Conservation (phyloP, 1,140 invertebrate species). For the Muscidifurax raptorellus region DNA sequence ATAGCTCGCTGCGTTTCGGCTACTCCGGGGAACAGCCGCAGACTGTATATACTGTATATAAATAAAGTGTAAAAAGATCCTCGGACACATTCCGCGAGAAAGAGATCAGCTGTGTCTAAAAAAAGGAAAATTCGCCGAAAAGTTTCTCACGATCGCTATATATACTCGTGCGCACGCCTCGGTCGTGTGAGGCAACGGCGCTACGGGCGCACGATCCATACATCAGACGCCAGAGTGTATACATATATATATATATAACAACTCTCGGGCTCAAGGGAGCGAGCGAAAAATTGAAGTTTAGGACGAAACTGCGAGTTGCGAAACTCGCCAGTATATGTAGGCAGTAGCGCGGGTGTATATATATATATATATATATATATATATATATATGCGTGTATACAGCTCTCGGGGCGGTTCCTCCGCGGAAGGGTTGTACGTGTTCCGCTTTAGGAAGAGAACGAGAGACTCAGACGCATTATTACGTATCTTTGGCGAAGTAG, state of each 20-base stretch:
- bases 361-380: no score
- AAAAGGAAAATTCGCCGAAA: conserved; percentile 48
- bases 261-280: neutral
- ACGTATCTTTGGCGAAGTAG: conserved; percentile 56
- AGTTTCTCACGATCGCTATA: conserved; percentile 60
- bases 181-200: conserved; percentile 57
- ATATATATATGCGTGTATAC: neutral
- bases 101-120: neutral
- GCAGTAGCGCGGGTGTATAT: neutral
- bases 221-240: neutral
- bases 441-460: neutral
- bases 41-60: neutral
- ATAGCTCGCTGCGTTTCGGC: no score
- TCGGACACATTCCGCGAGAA: neutral
- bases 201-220: neutral
- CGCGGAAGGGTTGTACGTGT: no score
- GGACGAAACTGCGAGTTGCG: neutral
- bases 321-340: neutral
- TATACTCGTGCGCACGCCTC: neutral
- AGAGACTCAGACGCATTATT: conserved; percentile 54
- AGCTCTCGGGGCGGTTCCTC: neutral
- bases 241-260: neutral
- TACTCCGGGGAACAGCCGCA: no score
- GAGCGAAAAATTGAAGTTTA: neutral
- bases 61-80: neutral